A percentile compares a stretch with the other conserved stretches of the same genome.
Conservation (phyloP, 1,140 invertebrate species). For the Elymnias hypermnestra region DNA sequence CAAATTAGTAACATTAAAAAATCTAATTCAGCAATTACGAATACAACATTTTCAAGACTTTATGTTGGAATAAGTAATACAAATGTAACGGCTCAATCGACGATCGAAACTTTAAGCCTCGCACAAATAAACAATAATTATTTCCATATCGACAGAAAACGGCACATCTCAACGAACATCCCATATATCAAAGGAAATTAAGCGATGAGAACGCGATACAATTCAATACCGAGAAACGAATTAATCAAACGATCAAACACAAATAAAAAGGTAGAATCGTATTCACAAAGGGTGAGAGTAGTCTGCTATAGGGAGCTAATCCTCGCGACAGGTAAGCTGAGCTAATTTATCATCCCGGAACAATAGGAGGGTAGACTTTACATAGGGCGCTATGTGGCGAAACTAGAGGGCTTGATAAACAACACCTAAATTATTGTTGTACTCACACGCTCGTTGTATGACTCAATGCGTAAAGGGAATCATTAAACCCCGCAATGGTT, state of each 20-base stretch:
- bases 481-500: not conserved
- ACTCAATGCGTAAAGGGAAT: constrained; percentile 8
- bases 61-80: no score
- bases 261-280: constrained; percentile 50
- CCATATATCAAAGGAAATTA: constrained; percentile 1
- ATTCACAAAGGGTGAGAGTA: constrained; percentile 40
- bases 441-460: constrained; percentile 7
- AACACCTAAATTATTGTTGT: constrained; percentile 31
- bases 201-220: constrained; percentile 9
- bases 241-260: constrained; percentile 57
- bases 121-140: no score
- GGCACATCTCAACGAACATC: constrained; percentile 1
- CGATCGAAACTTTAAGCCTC: no score
- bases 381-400: constrained; percentile 37
- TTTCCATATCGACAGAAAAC: constrained; percentile 7
- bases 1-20: no score
- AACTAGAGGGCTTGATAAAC: constrained; percentile 44
- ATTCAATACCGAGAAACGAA: constrained; percentile 43
- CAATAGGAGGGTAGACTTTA: constrained; percentile 52
- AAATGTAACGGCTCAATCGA: no score
- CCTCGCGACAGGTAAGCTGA: constrained; percentile 60
- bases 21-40: no score
- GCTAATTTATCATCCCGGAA: constrained; percentile 67
- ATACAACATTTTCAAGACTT: no score
- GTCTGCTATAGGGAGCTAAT: constrained; percentile 45